Conservation (phyloP, 2,888 invertebrate species). For the Euphydryas editha region DNA sequence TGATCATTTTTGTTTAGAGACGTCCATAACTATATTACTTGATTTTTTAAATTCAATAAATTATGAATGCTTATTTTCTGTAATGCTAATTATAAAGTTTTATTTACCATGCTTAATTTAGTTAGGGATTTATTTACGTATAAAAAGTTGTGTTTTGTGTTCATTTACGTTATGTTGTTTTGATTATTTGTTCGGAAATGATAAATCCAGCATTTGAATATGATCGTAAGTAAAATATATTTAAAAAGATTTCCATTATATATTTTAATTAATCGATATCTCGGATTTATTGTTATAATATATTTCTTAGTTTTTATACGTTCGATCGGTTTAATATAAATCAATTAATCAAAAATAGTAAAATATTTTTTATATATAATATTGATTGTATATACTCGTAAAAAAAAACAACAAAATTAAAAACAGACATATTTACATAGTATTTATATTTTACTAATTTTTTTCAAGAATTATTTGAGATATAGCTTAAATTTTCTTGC, state of each 20-base stretch:
- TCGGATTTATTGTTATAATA: background rate
- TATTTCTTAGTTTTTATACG: no score
- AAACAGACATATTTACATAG: no score
- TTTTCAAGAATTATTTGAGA: no score
- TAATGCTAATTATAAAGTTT: background rate
- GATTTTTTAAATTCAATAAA: background rate
- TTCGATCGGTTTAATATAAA: no score
- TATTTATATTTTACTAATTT: no score
- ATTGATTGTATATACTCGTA: no score
- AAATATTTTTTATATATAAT: no score
- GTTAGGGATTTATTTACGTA: background rate
- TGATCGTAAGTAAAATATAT: conserved; percentile 64
- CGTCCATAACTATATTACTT: background rate
- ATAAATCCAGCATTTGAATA: conserved; percentile 82
- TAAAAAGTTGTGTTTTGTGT: background rate
- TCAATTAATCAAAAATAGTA: no score
- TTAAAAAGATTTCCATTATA: no score
- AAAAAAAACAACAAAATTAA: no score
- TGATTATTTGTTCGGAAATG: conserved; percentile 48
- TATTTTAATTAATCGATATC: no score
- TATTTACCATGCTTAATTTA: background rate
- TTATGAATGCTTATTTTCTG: background rate
- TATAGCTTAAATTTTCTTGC: no score
- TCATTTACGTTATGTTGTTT: conserved; percentile 11
- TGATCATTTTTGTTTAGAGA: background rate